Percentiles rank a stretch among this genome's conserved stretches.
phyloP scores from a whole-genome alignment of 2,888 invertebrate genomes.

The Sesia bembeciformis region DNA sequence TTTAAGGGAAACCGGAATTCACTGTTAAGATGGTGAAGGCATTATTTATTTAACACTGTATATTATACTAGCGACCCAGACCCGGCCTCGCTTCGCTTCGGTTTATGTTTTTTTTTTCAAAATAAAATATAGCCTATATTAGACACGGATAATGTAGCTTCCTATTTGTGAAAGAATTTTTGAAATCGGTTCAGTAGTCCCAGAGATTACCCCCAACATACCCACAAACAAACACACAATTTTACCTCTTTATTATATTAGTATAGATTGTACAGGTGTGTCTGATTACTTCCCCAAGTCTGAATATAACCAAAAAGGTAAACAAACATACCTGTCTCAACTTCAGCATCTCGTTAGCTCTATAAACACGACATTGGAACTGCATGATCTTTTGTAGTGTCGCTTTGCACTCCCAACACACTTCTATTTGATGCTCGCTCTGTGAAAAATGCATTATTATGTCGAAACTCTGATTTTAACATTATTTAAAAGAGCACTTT shows the following conservation, averaged over 20 bases:
- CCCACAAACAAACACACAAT: background rate
- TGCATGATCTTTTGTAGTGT: conserved; percentile 11
- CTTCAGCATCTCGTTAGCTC: conserved; percentile 14
- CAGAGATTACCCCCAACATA: conserved; percentile 3
- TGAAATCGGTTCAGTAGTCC: conserved; percentile 2
- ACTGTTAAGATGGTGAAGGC: too few relatives aligned
- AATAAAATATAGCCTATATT: too few relatives aligned
- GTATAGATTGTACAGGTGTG: background rate
- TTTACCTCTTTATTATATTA: background rate
- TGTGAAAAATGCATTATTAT: background rate
- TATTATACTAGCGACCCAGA: too few relatives aligned
- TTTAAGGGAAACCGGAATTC: too few relatives aligned
- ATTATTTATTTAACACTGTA: too few relatives aligned
- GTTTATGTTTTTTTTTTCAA: too few relatives aligned
- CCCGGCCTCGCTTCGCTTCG: too few relatives aligned
- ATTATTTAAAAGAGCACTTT: too few relatives aligned
- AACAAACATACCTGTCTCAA: conserved; percentile 15
- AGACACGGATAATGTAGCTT: too few relatives aligned
- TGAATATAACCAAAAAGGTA: too few relatives aligned
- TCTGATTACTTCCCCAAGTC: background rate
- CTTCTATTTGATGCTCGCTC: conserved; percentile 5
- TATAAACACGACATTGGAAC: conserved; percentile 15
- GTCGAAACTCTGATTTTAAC: too few relatives aligned
- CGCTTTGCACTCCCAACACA: conserved; percentile 31
- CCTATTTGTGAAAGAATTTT: background rate